phyloP scores from a whole-genome alignment of 2,888 invertebrate genomes.

The Thymelicus acteon region DNA sequence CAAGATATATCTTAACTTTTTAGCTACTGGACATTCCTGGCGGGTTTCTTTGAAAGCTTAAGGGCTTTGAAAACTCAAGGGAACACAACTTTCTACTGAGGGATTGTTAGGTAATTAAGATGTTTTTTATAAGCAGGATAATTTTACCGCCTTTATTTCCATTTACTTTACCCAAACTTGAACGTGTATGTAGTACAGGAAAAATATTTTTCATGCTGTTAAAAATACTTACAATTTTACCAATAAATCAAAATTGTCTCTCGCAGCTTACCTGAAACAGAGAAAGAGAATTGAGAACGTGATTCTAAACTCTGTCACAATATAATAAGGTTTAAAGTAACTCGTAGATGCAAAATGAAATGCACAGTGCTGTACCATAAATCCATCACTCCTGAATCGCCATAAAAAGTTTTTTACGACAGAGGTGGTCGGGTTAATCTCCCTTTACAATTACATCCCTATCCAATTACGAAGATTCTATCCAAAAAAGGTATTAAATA shows the following conservation, averaged over 20 bases:
- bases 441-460: conserved; percentile 59
- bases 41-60: conserved; percentile 28
- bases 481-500: conserved; percentile 47
- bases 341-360: conserved; percentile 17
- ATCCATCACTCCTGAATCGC: conserved; percentile 56
- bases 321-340: not conserved
- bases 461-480: conserved; percentile 61
- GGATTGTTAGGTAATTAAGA: not conserved
- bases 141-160: too few relatives aligned
- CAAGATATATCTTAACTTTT: conserved; percentile 28
- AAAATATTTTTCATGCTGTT: too few relatives aligned
- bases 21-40: conserved; percentile 32
- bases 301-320: conserved; percentile 24
- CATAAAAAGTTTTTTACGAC: conserved; percentile 53
- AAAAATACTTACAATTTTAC: conserved; percentile 18
- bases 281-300: conserved; percentile 35
- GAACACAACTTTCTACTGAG: not conserved
- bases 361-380: conserved; percentile 48
- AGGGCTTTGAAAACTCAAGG: not conserved
- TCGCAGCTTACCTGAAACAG: conserved; percentile 47
- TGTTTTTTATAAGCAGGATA: not conserved
- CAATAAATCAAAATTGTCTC: conserved; percentile 21
- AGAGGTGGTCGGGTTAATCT: conserved; percentile 55
- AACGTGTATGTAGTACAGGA: too few relatives aligned
- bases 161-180: too few relatives aligned